Conservation (phyloP, 2,888 invertebrate genomes). For the Netelia virgata region DNA sequence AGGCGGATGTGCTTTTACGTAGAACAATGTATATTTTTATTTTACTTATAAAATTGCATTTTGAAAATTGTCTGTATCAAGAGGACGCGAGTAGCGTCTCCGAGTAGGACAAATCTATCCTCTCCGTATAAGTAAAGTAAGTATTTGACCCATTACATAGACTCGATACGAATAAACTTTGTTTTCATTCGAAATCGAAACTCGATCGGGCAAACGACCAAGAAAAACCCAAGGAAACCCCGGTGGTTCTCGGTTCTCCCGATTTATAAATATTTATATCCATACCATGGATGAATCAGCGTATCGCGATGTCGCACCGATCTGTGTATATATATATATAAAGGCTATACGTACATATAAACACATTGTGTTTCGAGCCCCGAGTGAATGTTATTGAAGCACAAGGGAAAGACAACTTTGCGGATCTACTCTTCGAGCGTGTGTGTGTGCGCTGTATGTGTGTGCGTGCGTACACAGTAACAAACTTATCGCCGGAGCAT, state of each 20-base stretch:
- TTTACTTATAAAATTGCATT: too few relatives aligned
- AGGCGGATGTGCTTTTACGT: too few relatives aligned
- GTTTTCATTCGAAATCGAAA: neutral
- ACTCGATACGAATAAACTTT: neutral
- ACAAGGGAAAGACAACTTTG: slow-evolving; percentile 28
- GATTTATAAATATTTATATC: slow-evolving; percentile 52
- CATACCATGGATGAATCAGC: slow-evolving; percentile 60
- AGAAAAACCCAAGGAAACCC: slow-evolving; percentile 42
- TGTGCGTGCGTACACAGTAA: neutral
- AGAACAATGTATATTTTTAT: too few relatives aligned
- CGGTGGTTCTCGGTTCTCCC: slow-evolving; percentile 30
- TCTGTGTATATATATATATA: slow-evolving; percentile 4
- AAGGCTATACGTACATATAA: neutral
- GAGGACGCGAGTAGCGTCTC: too few relatives aligned
- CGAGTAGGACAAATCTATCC: too few relatives aligned
- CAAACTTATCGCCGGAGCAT: slow-evolving; percentile 6
- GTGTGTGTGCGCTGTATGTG: neutral
- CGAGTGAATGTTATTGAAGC: slow-evolving; percentile 23
- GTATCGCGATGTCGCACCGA: slow-evolving; percentile 57
- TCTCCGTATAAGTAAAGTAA: too few relatives aligned
- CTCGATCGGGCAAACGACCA: neutral
- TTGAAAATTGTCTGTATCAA: too few relatives aligned
- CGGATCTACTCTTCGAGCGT: slow-evolving; percentile 5
- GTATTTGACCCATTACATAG: too few relatives aligned
- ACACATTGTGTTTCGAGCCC: slow-evolving; percentile 14